Evolutionary conservation across 2,113 vertebrate genomes (phyloP).

Genomic region (Passerina amoena): DNA sequence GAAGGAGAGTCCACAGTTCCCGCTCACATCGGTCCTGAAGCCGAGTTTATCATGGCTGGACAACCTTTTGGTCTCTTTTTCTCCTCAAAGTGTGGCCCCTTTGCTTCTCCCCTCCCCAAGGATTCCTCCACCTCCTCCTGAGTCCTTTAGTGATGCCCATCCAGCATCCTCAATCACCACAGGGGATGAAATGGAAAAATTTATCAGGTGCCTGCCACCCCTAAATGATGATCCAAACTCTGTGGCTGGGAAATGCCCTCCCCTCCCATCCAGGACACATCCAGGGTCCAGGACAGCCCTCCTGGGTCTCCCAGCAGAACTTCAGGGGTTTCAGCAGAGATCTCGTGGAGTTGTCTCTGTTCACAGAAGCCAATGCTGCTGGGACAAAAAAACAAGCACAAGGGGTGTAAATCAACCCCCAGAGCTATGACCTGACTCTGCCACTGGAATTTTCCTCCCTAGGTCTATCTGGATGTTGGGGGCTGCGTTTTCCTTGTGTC

Average conservation of each 20-base stretch:
- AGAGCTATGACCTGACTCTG: not conserved
- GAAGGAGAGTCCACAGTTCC: not conserved
- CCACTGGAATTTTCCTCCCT: not conserved
- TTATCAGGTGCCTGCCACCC: not conserved
- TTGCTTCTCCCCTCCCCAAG: not conserved
- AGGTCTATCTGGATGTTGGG: not conserved
- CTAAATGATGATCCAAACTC: not conserved
- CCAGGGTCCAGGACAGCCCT: not conserved
- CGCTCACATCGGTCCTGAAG: not conserved
- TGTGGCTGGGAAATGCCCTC: not conserved
- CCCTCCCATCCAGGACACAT: fast-evolving
- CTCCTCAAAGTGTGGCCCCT: not conserved
- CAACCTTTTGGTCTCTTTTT: not conserved
- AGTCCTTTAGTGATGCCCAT: not conserved
- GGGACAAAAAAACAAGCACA: not conserved
- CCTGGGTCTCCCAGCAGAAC: not conserved
- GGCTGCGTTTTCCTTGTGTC: fast-evolving
- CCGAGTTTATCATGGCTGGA: not conserved
- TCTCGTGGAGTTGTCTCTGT: not conserved
- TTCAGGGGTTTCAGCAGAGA: not conserved
- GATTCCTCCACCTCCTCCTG: not conserved
- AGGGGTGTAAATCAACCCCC: not conserved
- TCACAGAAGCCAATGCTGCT: fast-evolving
- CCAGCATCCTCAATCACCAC: not conserved
- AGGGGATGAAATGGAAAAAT: not conserved